phyloP scores from a whole-genome alignment of 2,113 vertebrate genomes.

The Lophius piscatorius region DNA sequence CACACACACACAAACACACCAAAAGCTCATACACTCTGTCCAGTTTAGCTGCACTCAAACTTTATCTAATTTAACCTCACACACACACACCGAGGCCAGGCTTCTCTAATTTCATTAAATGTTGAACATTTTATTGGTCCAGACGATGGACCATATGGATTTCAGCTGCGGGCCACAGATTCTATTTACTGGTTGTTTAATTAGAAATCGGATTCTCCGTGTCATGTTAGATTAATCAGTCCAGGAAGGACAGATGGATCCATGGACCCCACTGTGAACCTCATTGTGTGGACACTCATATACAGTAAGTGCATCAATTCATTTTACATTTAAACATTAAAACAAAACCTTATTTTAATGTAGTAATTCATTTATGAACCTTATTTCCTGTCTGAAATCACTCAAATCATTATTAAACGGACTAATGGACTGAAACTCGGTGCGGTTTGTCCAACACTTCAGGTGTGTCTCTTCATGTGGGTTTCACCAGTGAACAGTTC shows the following conservation, averaged over 20 bases:
- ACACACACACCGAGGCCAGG: conserved; percentile 11
- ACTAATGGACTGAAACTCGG: too few relatives aligned
- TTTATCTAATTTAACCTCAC: conserved; percentile 21
- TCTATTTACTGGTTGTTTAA: conserved; percentile 38
- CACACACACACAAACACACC: too few relatives aligned
- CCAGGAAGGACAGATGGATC: neutral
- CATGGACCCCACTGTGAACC: neutral
- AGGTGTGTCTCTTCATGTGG: too few relatives aligned
- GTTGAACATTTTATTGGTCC: conserved; percentile 5
- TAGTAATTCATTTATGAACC: too few relatives aligned
- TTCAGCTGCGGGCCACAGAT: conserved; percentile 34
- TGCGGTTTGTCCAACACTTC: too few relatives aligned
- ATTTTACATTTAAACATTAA: too few relatives aligned
- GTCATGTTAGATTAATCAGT: conserved; percentile 33
- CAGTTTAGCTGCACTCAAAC: conserved; percentile 16
- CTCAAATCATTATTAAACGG: too few relatives aligned
- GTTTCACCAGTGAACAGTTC: too few relatives aligned
- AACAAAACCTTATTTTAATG: too few relatives aligned
- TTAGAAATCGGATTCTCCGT: conserved; percentile 46
- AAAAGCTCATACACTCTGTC: neutral
- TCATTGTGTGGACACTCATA: too few relatives aligned
- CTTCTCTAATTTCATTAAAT: conserved; percentile 24
- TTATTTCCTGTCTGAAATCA: too few relatives aligned
- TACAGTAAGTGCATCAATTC: too few relatives aligned
- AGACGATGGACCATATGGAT: conserved; percentile 51